Conservation (phyloP, 2,113 vertebrate genomes). For the Corythoichthys intestinalis region DNA sequence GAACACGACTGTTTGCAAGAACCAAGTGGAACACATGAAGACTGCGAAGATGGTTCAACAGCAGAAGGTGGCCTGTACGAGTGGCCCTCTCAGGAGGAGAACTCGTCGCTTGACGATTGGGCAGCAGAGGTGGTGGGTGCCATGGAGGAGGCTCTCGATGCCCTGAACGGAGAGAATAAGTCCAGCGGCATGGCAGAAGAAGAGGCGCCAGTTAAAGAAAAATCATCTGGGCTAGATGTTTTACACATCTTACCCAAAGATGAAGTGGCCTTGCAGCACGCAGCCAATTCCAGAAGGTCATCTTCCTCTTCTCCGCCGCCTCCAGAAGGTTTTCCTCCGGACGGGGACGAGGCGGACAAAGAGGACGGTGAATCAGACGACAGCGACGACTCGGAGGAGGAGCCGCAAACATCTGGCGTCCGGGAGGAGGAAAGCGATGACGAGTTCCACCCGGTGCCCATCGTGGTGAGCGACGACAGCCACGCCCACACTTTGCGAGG, state of each 20-base stretch:
- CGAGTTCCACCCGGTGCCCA: slow-evolving; percentile 77
- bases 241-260: slow-evolving; percentile 50
- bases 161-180: slow-evolving; percentile 46
- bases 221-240: slow-evolving; percentile 24
- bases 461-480: slow-evolving; percentile 87
- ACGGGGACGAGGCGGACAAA: slow-evolving; percentile 72
- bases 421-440: slow-evolving; percentile 95
- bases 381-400: slow-evolving; percentile 90
- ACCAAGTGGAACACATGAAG: slow-evolving; percentile 7
- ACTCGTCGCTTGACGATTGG: slow-evolving; percentile 63
- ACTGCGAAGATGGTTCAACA: slow-evolving; percentile 6
- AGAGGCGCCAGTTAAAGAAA: slow-evolving; percentile 8
- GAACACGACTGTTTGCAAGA: neutral
- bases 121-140: slow-evolving; percentile 69
- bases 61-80: slow-evolving; percentile 48
- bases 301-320: slow-evolving; percentile 71
- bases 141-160: slow-evolving; percentile 66
- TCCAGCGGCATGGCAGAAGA: slow-evolving; percentile 5
- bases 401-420: slow-evolving; percentile 80
- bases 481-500: slow-evolving; percentile 82
- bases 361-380: slow-evolving; percentile 85
- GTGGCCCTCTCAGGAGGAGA: slow-evolving; percentile 64
- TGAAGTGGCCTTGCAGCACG: slow-evolving; percentile 56
- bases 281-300: slow-evolving; percentile 55
- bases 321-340: slow-evolving; percentile 39